Base-by-base conservation (phyloP, 2,888 invertebrate species). In the Lordiphosa fenestrarum region DNA sequence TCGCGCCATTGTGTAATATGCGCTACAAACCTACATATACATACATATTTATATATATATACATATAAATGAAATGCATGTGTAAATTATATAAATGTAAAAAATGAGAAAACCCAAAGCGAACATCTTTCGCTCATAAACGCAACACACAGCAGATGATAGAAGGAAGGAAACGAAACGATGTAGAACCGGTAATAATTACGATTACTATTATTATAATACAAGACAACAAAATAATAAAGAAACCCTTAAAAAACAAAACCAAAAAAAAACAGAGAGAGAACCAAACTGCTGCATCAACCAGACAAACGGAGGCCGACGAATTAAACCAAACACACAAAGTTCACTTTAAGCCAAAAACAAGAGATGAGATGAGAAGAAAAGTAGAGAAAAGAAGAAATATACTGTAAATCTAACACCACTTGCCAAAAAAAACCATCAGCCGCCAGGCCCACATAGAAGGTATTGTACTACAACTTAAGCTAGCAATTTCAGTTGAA, bases 1-100 rank as follows among this genome's bases (percentile, higher is more conserved):
- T 56, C 61, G 76, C 67, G 84, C 81, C 70, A 66, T 72, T 72
- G 77, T 77, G 77, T 77, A 77, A 77, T 77, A 77, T 77, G 77
- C 77, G 77, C 84, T 72, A 63, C 73, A 69, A 66, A 55, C 42
- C 23, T 58, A 55, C 47, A 55, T 51, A 48, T 19, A 62, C 36
- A 61, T 38, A 59, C 56, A 59, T 64, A 69, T 44, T 44, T 41
- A 38, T 40, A 57, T 61, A 57, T 61, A 53, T 36, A 50, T 49
- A 38, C 38, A 48, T 36, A 47, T 38, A 56, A 54, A 44, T 57
- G 6, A 25, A 61, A 55, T 73, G 60, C 60, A 76, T 77, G 71
- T 72, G 72, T 72, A 73, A 75, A 75, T 62, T 71, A 73, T 84
- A 84, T 76, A 71, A 70, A 66, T 73, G 63, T 69, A 71, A 67